Evolutionary conservation across 2,797 vertebrate genomes (phyloP).

Genomic region (Catharus ustulatus): DNA sequence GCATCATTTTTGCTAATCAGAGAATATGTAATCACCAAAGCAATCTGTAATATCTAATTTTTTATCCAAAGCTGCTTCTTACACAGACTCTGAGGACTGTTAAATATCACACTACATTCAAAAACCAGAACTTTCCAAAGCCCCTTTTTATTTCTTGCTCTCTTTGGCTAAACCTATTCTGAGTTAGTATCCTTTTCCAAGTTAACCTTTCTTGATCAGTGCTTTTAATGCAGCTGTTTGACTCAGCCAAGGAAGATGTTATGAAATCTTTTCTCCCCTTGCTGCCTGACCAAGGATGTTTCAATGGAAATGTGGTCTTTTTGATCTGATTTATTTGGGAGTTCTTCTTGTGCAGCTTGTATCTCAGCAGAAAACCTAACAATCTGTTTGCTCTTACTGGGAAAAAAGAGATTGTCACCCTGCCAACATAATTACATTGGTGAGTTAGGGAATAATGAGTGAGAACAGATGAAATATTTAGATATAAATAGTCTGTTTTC

Average conservation of each 20-base stretch:
- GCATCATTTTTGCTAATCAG: background rate
- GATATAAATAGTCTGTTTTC: conserved; percentile 65
- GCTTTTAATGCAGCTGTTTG: background rate
- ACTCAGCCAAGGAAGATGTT: background rate
- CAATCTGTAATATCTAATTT: background rate
- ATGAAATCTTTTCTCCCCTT: background rate
- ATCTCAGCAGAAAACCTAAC: conserved; percentile 38
- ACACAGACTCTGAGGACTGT: background rate
- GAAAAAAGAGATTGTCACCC: conserved; percentile 3
- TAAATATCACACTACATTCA: background rate
- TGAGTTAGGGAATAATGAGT: conserved; percentile 48
- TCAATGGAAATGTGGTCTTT: background rate
- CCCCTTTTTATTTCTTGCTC: background rate
- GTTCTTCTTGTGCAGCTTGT: background rate
- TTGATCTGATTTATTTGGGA: conserved; percentile 20
- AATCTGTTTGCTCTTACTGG: conserved; percentile 46
- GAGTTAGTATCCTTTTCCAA: background rate
- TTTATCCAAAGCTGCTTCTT: background rate
- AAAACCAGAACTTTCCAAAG: background rate
- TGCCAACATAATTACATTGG: conserved; percentile 59
- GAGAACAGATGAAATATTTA: conserved; percentile 65
- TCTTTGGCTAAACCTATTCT: background rate
- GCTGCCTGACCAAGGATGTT: background rate
- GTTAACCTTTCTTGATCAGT: background rate
- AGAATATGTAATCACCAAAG: background rate